Base-by-base conservation (phyloP, 2,797 vertebrate genomes). In the Salarias fasciatus region DNA sequence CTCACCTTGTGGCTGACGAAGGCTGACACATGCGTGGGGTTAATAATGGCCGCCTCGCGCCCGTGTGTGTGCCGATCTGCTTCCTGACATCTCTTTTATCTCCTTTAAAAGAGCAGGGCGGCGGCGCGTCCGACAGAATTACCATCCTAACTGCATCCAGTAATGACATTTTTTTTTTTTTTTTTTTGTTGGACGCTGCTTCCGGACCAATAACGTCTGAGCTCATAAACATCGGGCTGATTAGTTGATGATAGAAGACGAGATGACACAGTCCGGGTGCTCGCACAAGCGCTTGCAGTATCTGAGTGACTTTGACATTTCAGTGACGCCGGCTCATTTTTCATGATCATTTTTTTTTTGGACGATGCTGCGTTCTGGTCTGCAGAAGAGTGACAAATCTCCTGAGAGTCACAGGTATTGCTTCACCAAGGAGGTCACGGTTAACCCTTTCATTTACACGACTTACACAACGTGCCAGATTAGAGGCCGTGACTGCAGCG, bases 21-120 rank as follows among this genome's bases (percentile, higher is more conserved):
- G 47, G 59, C 38, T 59, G 53, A 62, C 49, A 44, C 35, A 53
- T 49, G 43, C 15, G 8, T 41, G 3, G 8, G 58, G 5, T 53
- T 61, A 33, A 69, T 76, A n/a, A 77, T 79, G 36, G 35, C 52
- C 52, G 60, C 38, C 1, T 36, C n/a, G 28, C 48, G 5, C n/a
- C n/a, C n/a, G n/a, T n/a, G 35, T 35, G 33, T 35, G 8, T 10
- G 3, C 31, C 5, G 36, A 44, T 50, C n/a, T 5, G 37, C 31
- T 29, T 2, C 10, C 24, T 38, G 4, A 11, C 5, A 28, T 41
- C 13, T 60, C 15, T 7, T 42, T 13, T 48, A 14, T 50, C 48
- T 45, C 13, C 11, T 63, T 13, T 31, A 46, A 62, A 56, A 42
- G 14, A 47, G n/a, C 47, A 50, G 31, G 28, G 40, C 3, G 11